A percentile compares a stretch with the other conserved stretches of the same genome.
phyloP scores from a whole-genome alignment of 2,888 invertebrate genomes.

The Latheticus oryzae region DNA sequence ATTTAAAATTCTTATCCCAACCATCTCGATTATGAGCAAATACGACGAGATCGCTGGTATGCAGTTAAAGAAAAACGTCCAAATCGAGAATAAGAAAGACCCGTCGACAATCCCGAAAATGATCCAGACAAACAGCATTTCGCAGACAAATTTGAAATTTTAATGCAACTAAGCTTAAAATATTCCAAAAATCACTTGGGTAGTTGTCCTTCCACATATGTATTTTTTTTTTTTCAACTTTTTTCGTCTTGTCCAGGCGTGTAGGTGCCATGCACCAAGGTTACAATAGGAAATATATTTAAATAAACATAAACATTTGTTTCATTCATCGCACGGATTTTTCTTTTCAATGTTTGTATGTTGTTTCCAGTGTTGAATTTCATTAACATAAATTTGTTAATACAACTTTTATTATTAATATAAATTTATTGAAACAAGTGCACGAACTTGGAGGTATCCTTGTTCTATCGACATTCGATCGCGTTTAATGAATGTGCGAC shows the following conservation, averaged over 20 bases:
- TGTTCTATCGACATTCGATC: conserved; percentile 26
- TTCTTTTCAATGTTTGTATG: conserved; percentile 20
- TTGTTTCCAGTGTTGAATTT: conserved; percentile 28
- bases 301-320: conserved; percentile 38
- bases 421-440: conserved; percentile 38
- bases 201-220: conserved; percentile 55
- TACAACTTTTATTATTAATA: conserved; percentile 38
- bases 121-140: conserved; percentile 59
- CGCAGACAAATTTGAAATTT: conserved; percentile 56
- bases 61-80: conserved; percentile 44
- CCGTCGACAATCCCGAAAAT: conserved; percentile 53
- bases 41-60: conserved; percentile 21
- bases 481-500: conserved; percentile 23
- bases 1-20: conserved; percentile 33
- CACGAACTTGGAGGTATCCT: conserved; percentile 33
- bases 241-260: conserved; percentile 39
- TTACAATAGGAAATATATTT: conserved; percentile 39
- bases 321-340: conserved; percentile 37
- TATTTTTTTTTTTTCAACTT: no score
- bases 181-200: conserved; percentile 57
- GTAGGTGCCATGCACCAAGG: conserved; percentile 41
- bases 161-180: conserved; percentile 59
- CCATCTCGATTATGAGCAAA: conserved; percentile 29
- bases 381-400: conserved; percentile 44
- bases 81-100: conserved; percentile 7